phyloP scores from a whole-genome alignment of 2,888 invertebrate species.

The Dynastes tityus region DNA sequence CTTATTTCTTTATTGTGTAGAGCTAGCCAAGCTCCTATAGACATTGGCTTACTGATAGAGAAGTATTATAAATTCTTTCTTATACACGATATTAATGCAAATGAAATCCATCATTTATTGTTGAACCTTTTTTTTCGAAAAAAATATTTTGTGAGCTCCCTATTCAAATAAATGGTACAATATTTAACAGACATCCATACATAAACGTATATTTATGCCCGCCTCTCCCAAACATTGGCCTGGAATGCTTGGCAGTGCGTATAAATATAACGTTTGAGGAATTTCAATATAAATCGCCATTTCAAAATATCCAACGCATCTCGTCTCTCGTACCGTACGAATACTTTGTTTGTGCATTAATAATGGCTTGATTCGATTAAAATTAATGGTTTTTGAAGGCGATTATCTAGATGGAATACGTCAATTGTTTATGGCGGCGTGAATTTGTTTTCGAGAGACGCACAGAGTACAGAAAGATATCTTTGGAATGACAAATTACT shows the following conservation, averaged over 20 bases:
- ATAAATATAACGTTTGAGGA: constrained; percentile 32
- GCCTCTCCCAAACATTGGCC: constrained; percentile 21
- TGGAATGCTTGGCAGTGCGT: constrained; percentile 19
- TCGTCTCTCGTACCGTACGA: background rate
- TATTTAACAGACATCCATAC: background rate
- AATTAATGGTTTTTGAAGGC: constrained; percentile 3
- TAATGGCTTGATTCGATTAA: constrained; percentile 15
- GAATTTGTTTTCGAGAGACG: too few relatives aligned
- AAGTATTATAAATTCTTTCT: too few relatives aligned
- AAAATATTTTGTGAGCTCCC: too few relatives aligned
- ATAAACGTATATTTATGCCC: background rate
- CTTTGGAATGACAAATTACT: too few relatives aligned
- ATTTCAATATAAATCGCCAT: constrained; percentile 32
- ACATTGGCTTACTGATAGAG: too few relatives aligned
- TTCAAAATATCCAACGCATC: background rate
- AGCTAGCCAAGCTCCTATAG: too few relatives aligned
- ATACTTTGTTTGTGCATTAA: background rate
- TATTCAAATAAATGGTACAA: too few relatives aligned
- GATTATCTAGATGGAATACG: constrained; percentile 17
- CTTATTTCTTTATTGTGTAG: too few relatives aligned
- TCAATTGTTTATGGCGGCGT: constrained; percentile 16
- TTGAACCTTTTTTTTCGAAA: too few relatives aligned
- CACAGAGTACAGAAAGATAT: too few relatives aligned
- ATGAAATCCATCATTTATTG: too few relatives aligned
- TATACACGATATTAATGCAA: too few relatives aligned